Evolutionary conservation across 2,888 invertebrate genomes (phyloP), one percentile per base, ranked within the genome.

Genomic region (Tryphoninae sp.): DNA sequence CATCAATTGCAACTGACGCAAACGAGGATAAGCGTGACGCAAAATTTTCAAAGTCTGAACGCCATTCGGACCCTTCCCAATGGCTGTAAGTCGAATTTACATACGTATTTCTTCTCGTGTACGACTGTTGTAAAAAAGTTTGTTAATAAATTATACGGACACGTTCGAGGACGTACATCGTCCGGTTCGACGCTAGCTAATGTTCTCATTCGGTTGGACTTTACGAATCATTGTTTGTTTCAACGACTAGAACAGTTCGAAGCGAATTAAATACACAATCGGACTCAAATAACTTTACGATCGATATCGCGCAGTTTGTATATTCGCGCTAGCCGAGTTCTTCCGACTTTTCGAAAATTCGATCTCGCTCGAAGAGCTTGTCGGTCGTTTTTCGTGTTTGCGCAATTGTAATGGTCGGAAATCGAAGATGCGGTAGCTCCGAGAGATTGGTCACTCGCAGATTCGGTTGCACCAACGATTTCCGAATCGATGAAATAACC

Each of bases 21-120:
- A 73, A 90, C 90, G 33, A 89, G 90, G 61, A 91, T 91, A 74
- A 91, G 89, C 80, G 89, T 90, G 2, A 89, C 89, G 8, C 89
- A 89, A 62, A 89, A 88, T 81, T 89, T 90, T 74, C 89, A 88
- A 3, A 89, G 88, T 23, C 62, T 90, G 22, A 88, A 89, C 73
- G 26, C 86, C 1, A 80, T 87, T 2, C 88, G 86, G 19, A 78
- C 83, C 74, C 80, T 89, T 77, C 86, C 89, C 8, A 74, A 61
- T 26, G 33, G 82, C 53, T 59, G 82, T 76, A 77, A 62, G 77
- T 79, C 2, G n/a, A 22, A 9, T 23, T 2, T 59, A 22, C 51
- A 59, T 64, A 11, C 4, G 23, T 51, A 33, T 45, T 13, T 45
- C 11, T 3, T 9, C 3, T 45, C 2, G 13, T 19, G 19, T 19